Conservation (phyloP, 2,888 invertebrate genomes). For the Bombylius major region DNA sequence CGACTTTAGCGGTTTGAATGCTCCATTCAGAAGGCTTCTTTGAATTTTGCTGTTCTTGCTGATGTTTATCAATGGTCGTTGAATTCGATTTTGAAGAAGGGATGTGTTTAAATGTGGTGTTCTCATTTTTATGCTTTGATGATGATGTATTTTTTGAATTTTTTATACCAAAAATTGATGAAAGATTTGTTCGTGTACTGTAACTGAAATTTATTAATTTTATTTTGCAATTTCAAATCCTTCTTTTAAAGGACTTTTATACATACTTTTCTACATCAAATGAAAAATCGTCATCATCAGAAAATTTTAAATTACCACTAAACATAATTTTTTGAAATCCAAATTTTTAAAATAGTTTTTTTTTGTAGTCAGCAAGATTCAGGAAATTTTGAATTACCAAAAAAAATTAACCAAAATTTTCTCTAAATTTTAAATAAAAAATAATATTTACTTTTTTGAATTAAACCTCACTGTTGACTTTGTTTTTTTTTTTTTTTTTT, state of each 20-base stretch:
- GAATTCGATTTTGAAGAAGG: slow-evolving; percentile 11
- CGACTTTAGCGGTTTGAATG: slow-evolving; percentile 22
- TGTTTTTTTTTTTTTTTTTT: too few relatives aligned
- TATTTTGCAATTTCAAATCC: not conserved
- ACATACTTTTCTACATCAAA: slow-evolving; percentile 1
- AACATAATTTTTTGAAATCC: slow-evolving; percentile 4
- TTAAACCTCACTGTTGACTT: too few relatives aligned
- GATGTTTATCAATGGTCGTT: slow-evolving; percentile 7
- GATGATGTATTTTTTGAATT: too few relatives aligned
- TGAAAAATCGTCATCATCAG: slow-evolving; percentile 10
- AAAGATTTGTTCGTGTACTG: not conserved
- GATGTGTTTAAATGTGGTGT: slow-evolving; percentile 19
- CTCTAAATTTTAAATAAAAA: too few relatives aligned
- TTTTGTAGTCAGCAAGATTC: too few relatives aligned
- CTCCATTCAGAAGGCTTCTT: slow-evolving; percentile 14
- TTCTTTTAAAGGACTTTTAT: not conserved
- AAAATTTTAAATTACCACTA: slow-evolving; percentile 9
- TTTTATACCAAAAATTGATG: not conserved
- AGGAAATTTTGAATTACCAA: too few relatives aligned
- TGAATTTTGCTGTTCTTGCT: not conserved
- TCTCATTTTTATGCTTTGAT: slow-evolving; percentile 5
- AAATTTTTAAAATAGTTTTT: too few relatives aligned
- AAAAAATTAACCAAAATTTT: too few relatives aligned
- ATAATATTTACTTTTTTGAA: too few relatives aligned
- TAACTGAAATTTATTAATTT: not conserved